Conservation (phyloP, 2,797 vertebrate species). For the Crossoptilon crossoptilon region DNA sequence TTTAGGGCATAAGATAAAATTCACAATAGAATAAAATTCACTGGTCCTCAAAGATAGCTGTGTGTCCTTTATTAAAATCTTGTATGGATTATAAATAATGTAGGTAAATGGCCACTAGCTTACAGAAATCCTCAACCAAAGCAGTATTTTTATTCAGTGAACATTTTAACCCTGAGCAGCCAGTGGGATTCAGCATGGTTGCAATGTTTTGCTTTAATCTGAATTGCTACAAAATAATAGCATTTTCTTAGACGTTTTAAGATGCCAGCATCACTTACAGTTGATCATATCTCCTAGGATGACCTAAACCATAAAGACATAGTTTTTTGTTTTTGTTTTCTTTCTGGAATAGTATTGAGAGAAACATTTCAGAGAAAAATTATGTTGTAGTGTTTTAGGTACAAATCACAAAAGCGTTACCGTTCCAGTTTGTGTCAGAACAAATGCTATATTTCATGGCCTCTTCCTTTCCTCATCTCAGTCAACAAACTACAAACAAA, state of each 20-base stretch:
- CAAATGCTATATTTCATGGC: conserved; percentile 2
- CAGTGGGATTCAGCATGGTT: conserved; percentile 34
- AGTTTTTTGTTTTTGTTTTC: background rate
- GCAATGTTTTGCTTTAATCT: conserved; percentile 32
- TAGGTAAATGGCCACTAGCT: conserved; percentile 30
- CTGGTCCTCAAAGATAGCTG: conserved; percentile 30
- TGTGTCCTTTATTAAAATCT: conserved; percentile 53
- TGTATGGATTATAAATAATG: conserved; percentile 19
- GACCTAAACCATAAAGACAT: background rate
- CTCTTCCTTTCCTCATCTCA: background rate
- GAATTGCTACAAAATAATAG: conserved; percentile 16
- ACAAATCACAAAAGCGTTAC: conserved; percentile 36
- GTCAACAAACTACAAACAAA: conserved; percentile 21
- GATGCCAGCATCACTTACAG: background rate
- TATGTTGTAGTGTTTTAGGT: conserved; percentile 18
- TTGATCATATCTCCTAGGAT: background rate
- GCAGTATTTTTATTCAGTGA: conserved; percentile 38
- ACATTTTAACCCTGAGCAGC: conserved; percentile 47
- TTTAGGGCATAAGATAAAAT: conserved; percentile 28
- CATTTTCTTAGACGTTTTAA: conserved; percentile 18
- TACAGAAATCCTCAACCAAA: conserved; percentile 49
- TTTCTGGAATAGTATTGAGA: conserved; percentile 8
- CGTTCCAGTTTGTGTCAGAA: conserved; percentile 31
- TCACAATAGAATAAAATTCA: conserved; percentile 1
- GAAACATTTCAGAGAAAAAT: conserved; percentile 16